These are phyloP conservation scores for Callosobruchus maculatus DNA, from an alignment of 2,888 invertebrate species.

Conservation along the genomic window DNA sequence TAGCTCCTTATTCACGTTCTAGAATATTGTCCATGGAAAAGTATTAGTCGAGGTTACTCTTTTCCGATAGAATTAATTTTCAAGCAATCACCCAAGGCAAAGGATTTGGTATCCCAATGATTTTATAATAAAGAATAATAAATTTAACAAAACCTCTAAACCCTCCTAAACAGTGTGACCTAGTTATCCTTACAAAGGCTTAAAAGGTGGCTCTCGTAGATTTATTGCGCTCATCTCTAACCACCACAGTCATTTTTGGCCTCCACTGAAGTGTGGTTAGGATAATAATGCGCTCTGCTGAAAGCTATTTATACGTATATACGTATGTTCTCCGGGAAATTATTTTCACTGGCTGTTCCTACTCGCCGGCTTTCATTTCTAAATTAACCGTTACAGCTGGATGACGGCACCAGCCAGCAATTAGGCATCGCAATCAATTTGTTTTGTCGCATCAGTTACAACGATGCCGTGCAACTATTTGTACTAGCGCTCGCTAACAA, in stretches of 20 bases:
- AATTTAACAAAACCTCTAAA: too few relatives aligned
- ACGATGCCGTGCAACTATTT: not conserved
- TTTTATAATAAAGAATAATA: too few relatives aligned
- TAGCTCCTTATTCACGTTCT: too few relatives aligned
- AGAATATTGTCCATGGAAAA: too few relatives aligned
- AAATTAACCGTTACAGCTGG: not conserved
- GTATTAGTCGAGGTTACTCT: too few relatives aligned
- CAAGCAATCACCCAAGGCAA: too few relatives aligned
- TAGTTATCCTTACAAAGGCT: too few relatives aligned
- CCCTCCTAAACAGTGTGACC: too few relatives aligned
- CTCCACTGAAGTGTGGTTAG: not conserved
- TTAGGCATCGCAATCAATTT: not conserved
- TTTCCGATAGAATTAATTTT: too few relatives aligned
- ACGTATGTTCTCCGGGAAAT: not conserved
- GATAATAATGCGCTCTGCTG: not conserved
- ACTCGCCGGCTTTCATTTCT: not conserved
- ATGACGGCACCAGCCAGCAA: not conserved
- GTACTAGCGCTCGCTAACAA: not conserved
- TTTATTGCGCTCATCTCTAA: not conserved
- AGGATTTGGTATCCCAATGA: too few relatives aligned
- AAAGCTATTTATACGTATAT: not conserved
- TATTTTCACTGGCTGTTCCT: not conserved
- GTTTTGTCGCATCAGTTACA: not conserved
- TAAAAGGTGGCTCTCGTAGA: not conserved
- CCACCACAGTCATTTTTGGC: not conserved